Evolutionary conservation across 2,113 vertebrate species (phyloP).

Genomic region (Ceuthmochares aereus): DNA sequence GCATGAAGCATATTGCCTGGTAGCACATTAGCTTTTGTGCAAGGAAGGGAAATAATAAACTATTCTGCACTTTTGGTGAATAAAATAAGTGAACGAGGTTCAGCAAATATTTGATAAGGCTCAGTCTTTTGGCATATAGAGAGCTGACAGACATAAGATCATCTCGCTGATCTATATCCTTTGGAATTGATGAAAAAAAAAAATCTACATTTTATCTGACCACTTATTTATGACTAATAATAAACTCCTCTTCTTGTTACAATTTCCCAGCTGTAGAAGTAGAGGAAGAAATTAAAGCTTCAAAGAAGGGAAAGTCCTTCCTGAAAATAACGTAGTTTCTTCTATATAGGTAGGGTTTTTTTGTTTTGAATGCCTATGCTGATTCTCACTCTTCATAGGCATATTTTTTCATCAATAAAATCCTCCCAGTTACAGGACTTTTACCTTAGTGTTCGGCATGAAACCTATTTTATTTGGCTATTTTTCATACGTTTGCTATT

Average conservation of each 20-base stretch:
- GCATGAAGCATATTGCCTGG: neutral
- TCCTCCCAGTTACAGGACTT: neutral
- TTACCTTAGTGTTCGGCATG: neutral
- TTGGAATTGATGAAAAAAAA: neutral
- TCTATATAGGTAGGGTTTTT: neutral
- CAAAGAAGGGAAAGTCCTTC: neutral
- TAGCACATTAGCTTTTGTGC: neutral
- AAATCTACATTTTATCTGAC: neutral
- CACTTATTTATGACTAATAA: neutral
- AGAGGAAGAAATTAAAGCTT: neutral
- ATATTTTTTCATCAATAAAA: neutral
- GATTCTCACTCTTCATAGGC: neutral
- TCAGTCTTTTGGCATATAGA: neutral
- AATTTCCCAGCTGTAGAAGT: neutral
- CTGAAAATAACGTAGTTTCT: neutral
- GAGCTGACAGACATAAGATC: neutral
- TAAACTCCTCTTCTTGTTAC: neutral
- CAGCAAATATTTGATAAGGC: neutral
- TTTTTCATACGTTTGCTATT: neutral
- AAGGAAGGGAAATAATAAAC: neutral
- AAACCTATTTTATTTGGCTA: neutral
- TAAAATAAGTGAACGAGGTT: neutral
- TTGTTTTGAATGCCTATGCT: neutral
- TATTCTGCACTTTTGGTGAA: neutral
- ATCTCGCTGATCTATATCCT: neutral